phyloP scores from a whole-genome alignment of 2,888 invertebrate species.

The Thelaira solivaga region DNA sequence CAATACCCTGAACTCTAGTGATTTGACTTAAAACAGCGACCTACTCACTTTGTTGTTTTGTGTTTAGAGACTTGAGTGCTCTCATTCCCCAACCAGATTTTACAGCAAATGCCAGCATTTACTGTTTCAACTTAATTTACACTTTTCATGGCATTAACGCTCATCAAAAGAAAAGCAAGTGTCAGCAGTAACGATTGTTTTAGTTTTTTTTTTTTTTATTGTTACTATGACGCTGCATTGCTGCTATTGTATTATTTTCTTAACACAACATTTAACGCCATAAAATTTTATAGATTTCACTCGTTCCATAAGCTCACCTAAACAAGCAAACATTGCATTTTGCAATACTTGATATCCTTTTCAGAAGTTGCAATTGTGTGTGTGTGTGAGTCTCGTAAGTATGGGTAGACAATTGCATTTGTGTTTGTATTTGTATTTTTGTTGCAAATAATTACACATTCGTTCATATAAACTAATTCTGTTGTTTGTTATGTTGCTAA shows the following conservation, averaged over 20 bases:
- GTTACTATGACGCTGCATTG: no score
- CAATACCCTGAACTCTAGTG: no score
- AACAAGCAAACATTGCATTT: neutral
- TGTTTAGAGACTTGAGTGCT: neutral
- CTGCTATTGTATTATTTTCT: neutral
- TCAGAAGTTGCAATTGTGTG: neutral
- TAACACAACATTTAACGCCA: constrained; percentile 6
- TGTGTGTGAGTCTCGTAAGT: no score
- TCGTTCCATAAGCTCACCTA: no score
- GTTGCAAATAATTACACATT: neutral
- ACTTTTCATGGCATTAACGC: constrained; percentile 18
- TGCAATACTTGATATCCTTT: neutral
- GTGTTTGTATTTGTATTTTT: neutral
- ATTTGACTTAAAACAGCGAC: no score
- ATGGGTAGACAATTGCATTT: no score
- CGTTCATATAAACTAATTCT: neutral
- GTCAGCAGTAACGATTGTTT: constrained; percentile 14
- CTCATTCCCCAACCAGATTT: neutral
- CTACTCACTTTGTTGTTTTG: no score
- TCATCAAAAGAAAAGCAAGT: neutral
- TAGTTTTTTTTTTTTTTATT: neutral
- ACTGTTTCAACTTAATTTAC: constrained; percentile 13
- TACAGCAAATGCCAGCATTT: neutral
- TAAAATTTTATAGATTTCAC: neutral
- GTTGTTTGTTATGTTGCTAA: constrained; percentile 11